These are phyloP conservation scores for Parauchenoglanis ngamensis DNA, from an alignment of 2,797 vertebrate genomes.

Conservation along the genomic window DNA sequence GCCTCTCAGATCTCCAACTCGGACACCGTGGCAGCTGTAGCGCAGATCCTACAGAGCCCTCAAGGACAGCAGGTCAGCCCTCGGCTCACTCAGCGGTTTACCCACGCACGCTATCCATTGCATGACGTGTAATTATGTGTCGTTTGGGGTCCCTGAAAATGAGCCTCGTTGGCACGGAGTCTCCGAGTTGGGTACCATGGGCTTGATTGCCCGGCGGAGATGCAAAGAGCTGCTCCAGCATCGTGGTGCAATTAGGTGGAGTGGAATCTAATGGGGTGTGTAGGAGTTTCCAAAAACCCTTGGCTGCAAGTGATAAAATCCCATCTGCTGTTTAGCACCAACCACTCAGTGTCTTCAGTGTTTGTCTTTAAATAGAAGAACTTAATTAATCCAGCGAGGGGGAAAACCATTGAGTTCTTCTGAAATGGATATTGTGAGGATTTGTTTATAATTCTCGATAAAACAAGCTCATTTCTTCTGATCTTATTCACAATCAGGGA, in stretches of 20 bases:
- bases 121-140: not conserved
- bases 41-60: constrained; percentile 96
- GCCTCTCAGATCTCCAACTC: constrained; percentile 96
- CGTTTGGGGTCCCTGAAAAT: not conserved
- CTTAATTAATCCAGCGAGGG: too few relatives aligned
- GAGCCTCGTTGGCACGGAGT: not conserved
- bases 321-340: not conserved
- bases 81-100: not conserved
- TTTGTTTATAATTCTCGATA: not conserved
- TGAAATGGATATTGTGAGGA: not conserved
- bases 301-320: constrained; percentile 13
- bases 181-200: not conserved
- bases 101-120: too few relatives aligned
- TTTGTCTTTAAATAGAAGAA: constrained; percentile 6
- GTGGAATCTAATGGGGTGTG: not conserved
- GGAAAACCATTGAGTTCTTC: too few relatives aligned
- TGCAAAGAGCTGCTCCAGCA: not conserved
- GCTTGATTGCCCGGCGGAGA: not conserved
- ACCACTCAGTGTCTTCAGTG: not conserved
- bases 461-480: not conserved
- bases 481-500: not conserved
- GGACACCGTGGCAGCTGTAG: constrained; percentile 94
- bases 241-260: not conserved
- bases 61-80: constrained; percentile 95
- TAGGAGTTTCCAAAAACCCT: constrained; percentile 3